Evolutionary conservation across 1,140 invertebrate genomes (phyloP).

Genomic region (Drosophila azteca): DNA sequence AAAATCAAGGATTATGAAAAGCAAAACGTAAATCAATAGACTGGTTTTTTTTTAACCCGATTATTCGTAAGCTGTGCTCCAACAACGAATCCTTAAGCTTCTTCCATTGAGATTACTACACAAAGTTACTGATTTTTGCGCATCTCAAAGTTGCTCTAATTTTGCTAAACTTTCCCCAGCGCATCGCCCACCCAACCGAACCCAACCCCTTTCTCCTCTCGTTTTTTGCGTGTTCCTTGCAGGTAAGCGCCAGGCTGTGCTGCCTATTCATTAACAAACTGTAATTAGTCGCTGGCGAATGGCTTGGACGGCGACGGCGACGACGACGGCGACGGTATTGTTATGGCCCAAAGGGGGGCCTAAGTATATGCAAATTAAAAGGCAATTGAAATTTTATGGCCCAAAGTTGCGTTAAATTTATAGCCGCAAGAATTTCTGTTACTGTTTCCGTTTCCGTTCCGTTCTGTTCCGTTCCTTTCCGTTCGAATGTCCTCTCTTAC

Average conservation of each 20-base stretch:
- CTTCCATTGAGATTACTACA: too few species aligned
- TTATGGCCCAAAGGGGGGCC: conserved; percentile 39
- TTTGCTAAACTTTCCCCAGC: conserved; percentile 34
- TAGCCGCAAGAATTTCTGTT: conserved; percentile 40
- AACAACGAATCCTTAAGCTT: too few species aligned
- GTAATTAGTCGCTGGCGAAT: conserved; percentile 61
- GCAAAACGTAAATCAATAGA: too few species aligned
- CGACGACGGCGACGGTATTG: conserved; percentile 29
- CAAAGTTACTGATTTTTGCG: too few species aligned
- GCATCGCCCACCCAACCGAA: background rate
- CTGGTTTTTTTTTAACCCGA: too few species aligned
- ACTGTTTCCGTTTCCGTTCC: conserved; percentile 10
- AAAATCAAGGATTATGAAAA: too few species aligned
- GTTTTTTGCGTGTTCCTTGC: conserved; percentile 19
- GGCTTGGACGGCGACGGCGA: conserved; percentile 17
- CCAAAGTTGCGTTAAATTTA: conserved; percentile 69
- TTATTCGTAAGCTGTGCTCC: too few species aligned
- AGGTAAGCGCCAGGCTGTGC: conserved; percentile 54
- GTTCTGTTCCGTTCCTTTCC: too few species aligned
- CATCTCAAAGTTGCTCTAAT: background rate
- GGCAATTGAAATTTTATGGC: conserved; percentile 77
- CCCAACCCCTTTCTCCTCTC: background rate
- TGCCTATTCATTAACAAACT: conserved; percentile 69
- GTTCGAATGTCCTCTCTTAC: background rate
- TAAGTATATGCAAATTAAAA: conserved; percentile 78